Conservation (phyloP, 2,797 vertebrate species). For the Microctenopoma stevenorrisi region DNA sequence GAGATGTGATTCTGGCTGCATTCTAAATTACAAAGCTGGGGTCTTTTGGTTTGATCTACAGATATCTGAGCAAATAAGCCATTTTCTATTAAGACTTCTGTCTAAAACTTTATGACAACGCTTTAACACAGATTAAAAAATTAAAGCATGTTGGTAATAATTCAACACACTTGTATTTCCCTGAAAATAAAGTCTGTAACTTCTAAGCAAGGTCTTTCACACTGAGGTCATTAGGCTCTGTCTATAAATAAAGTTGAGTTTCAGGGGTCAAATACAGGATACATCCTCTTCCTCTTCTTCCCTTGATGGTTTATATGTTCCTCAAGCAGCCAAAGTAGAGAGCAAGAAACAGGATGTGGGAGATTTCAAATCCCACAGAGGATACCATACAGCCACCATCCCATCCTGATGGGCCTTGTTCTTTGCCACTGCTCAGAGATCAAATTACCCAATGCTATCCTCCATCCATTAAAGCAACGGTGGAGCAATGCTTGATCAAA, state of each 20-base stretch:
- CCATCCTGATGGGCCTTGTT: slow-evolving; percentile 43
- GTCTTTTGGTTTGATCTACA: slow-evolving; percentile 20
- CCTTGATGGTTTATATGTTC: slow-evolving; percentile 45
- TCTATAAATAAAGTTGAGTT: slow-evolving; percentile 50
- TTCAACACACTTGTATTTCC: background rate
- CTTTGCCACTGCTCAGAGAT: slow-evolving; percentile 40
- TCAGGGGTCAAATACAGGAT: slow-evolving; percentile 43
- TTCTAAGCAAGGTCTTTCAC: slow-evolving; percentile 36
- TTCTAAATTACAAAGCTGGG: slow-evolving; percentile 51
- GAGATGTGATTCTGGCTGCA: slow-evolving; percentile 55
- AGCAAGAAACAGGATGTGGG: slow-evolving; percentile 72
- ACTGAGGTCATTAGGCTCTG: slow-evolving; percentile 23
- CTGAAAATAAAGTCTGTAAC: slow-evolving; percentile 21
- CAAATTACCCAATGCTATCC: slow-evolving; percentile 45
- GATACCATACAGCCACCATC: slow-evolving; percentile 45
- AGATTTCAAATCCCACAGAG: slow-evolving; percentile 62
- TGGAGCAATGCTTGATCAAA: slow-evolving; percentile 25
- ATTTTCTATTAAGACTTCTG: slow-evolving; percentile 3
- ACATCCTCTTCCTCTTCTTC: slow-evolving; percentile 18
- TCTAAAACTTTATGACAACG: background rate
- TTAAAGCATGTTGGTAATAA: slow-evolving; percentile 21
- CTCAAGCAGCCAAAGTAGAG: slow-evolving; percentile 42
- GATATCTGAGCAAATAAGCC: slow-evolving; percentile 20
- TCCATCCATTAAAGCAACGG: slow-evolving; percentile 27
- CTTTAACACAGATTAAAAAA: slow-evolving; percentile 3